Base-by-base conservation (phyloP, 2,113 vertebrate genomes). In the Theropithecus gelada region DNA sequence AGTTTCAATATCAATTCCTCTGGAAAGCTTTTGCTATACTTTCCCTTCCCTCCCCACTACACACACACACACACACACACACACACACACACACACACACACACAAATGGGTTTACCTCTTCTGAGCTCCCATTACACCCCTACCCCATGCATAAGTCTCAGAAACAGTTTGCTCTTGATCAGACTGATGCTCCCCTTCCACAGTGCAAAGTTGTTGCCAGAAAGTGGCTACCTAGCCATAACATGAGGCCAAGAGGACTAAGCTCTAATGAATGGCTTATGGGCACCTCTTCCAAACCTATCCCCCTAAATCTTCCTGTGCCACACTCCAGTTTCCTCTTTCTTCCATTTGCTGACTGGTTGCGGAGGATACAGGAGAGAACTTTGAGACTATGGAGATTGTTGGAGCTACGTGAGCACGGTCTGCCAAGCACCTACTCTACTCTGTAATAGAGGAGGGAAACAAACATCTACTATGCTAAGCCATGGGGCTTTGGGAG, bases 341-440 rank as follows among this genome's bases (percentile, higher is more conserved):
- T 80, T 52, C 73, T n/a, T 20, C 40, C 16, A n/a, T 23, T 61
- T 92, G 61, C 66, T 66, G 61, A 57, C 45, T 17, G 52, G 8
- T 3, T 27, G 5, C 43, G 3, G 8, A 27, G 43, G n/a, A 88
- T 30, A 13, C n/a, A 70, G 70, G 38, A 79, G 32, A 72, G 38
- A 72, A 61, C 43, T 17, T 20, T 10, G 50, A 38, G 70, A 16
- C 25, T 11, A 4, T 8, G 11, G n/a, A 81, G 66, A 30, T 17
- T 22, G 0, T 32, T 8, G n/a, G 30, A 52, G 72, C 43, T 11
- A 1, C 0, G 1, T 22, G 50, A 70, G 6, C 38, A 66, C 18
- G 4, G 23, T 55, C 64, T 88, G 40, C 22, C 38, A 23, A 79
- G 20, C 52, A 72, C 88, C 35, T 10, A 4, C 38, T 32, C 14